Evolutionary conservation across 2,888 invertebrate species (phyloP).

Genomic region (Zele albiditarsus): DNA sequence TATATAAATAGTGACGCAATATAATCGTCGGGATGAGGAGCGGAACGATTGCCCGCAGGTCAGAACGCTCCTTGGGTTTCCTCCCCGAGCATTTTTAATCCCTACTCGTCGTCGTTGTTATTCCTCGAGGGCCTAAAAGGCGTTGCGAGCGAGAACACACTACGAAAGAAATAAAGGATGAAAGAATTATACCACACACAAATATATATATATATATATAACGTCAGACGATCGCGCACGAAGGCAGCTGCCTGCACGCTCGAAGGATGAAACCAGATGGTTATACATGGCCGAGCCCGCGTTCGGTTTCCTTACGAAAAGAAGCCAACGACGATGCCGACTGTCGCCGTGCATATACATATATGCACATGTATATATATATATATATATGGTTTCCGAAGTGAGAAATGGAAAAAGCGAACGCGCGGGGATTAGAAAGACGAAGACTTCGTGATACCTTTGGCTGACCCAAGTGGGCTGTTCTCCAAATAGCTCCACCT

Average conservation of each 20-base stretch:
- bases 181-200: neutral
- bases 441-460: conserved; percentile 42
- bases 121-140: conserved; percentile 30
- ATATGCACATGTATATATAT: neutral
- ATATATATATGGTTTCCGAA: neutral
- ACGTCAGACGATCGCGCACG: conserved; percentile 32
- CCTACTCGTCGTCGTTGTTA: conserved; percentile 22
- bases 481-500: conserved; percentile 70
- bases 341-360: conserved; percentile 19
- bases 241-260: conserved; percentile 43
- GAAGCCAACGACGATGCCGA: conserved; percentile 46
- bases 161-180: neutral
- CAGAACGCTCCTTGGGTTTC: conserved; percentile 25
- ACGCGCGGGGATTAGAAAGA: conserved; percentile 35
- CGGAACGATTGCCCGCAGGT: conserved; percentile 32
- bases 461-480: conserved; percentile 63
- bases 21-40: conserved; percentile 24
- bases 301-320: conserved; percentile 45
- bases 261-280: conserved; percentile 50
- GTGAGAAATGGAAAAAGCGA: conserved; percentile 24
- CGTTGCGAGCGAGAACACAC: conserved; percentile 14
- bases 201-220: neutral
- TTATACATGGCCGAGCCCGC: conserved; percentile 40
- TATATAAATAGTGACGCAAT: neutral
- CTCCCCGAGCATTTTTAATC: conserved; percentile 23